Evolutionary conservation across 2,113 vertebrate species (phyloP).

Genomic region (Phaetusa simplex): DNA sequence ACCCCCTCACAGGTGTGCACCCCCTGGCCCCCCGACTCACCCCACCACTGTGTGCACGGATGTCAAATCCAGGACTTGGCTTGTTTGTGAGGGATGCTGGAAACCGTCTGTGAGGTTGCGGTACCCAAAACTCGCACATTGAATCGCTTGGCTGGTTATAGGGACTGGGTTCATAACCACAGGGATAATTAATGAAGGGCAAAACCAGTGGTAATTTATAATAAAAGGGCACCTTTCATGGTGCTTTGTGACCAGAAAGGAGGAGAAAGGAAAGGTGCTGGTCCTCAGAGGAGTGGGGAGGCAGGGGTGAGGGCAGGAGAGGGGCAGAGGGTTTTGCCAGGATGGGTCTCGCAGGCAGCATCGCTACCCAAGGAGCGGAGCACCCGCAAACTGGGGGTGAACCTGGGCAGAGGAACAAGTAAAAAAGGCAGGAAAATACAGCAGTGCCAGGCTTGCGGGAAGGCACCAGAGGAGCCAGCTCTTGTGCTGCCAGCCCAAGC

Average conservation of each 20-base stretch:
- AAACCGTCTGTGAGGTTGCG: not conserved
- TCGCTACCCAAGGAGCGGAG: rapidly evolving
- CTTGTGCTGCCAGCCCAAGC: not conserved
- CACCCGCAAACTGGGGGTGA: not conserved
- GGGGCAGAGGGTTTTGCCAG: not conserved
- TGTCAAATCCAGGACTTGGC: not conserved
- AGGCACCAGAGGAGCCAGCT: not conserved
- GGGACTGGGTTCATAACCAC: not conserved
- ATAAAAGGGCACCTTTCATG: not conserved
- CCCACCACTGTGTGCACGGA: rapidly evolving
- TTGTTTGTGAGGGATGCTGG: not conserved
- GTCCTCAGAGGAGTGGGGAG: not conserved
- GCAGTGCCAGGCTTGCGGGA: not conserved
- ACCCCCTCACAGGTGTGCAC: slow-evolving; percentile 81
- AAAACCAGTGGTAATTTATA: not conserved
- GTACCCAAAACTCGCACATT: not conserved
- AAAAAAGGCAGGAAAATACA: not conserved
- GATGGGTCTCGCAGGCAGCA: not conserved
- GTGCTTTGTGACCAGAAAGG: not conserved
- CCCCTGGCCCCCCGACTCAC: rapidly evolving
- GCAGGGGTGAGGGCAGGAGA: not conserved
- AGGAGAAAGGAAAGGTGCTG: not conserved
- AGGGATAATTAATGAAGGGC: not conserved
- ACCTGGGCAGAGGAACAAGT: not conserved
- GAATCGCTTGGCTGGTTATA: not conserved